A percentile compares a stretch with the other conserved stretches of the same genome.
Conservation (phyloP, 2,888 invertebrate genomes). For the Dryobota labecula region DNA sequence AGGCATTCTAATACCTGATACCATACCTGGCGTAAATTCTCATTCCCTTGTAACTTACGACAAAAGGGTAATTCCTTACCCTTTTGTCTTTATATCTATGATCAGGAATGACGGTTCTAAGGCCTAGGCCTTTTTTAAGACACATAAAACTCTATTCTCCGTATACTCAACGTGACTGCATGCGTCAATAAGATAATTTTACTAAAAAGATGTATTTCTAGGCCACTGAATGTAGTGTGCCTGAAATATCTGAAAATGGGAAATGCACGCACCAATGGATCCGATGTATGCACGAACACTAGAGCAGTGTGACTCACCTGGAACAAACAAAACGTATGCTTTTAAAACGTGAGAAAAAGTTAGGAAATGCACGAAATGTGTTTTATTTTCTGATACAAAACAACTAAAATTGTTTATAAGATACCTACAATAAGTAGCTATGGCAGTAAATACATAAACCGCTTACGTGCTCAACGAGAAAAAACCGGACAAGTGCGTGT, state of each 20-base stretch:
- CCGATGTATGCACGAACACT: background rate
- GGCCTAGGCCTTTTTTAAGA: background rate
- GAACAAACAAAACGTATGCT: slow-evolving; percentile 31
- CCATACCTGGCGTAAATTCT: no score
- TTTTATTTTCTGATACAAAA: background rate
- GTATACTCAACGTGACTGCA: background rate
- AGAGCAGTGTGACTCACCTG: slow-evolving; percentile 43
- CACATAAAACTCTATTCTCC: background rate
- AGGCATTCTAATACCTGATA: no score
- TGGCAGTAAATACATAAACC: background rate
- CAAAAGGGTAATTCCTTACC: no score
- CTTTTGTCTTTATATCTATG: background rate
- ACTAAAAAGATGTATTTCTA: background rate
- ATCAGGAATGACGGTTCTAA: background rate
- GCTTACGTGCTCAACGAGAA: background rate
- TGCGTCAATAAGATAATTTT: background rate
- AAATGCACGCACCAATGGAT: slow-evolving; percentile 27
- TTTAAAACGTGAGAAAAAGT: background rate
- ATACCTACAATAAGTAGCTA: background rate
- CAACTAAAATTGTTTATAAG: background rate
- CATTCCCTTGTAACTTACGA: no score
- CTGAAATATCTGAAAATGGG: background rate
- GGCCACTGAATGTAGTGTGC: background rate
- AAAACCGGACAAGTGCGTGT: no score
- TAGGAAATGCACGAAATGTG: background rate